Evolutionary conservation across 2,113 vertebrate species (phyloP).

Genomic region (Rhadina sibilatrix): DNA sequence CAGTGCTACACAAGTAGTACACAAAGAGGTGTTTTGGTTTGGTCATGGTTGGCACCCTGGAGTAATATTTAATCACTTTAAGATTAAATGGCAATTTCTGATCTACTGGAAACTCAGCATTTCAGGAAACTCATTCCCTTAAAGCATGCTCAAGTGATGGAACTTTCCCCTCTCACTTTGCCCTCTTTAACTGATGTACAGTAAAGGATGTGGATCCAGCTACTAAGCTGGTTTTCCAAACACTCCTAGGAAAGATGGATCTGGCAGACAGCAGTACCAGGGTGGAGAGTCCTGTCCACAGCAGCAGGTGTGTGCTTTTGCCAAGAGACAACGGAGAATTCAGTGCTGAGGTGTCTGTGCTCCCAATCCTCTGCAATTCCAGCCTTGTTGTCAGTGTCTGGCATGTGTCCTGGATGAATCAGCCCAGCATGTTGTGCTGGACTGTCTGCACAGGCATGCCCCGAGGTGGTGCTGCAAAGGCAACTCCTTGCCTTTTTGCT

Average conservation of each 20-base stretch:
- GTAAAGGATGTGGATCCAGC: not conserved
- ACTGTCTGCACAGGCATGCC: not conserved
- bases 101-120: not conserved
- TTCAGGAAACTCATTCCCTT: not conserved
- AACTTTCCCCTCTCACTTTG: not conserved
- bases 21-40: not conserved
- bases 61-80: not conserved
- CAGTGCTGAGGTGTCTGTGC: not conserved
- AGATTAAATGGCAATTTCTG: not conserved
- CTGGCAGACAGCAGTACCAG: not conserved
- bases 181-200: not conserved
- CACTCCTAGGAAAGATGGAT: not conserved
- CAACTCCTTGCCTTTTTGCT: not conserved
- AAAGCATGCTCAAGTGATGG: not conserved
- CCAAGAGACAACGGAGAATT: not conserved
- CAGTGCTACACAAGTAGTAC: not conserved
- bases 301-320: not conserved
- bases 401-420: not conserved
- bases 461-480: not conserved
- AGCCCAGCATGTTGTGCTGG: rapidly evolving
- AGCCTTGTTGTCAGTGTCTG: not conserved
- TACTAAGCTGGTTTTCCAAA: not conserved
- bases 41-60: not conserved
- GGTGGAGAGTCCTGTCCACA: not conserved
- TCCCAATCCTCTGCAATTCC: not conserved